These are phyloP conservation scores for Myanophis thanlyinensis DNA, from an alignment of 2,113 vertebrate species.

Conservation along the genomic window DNA sequence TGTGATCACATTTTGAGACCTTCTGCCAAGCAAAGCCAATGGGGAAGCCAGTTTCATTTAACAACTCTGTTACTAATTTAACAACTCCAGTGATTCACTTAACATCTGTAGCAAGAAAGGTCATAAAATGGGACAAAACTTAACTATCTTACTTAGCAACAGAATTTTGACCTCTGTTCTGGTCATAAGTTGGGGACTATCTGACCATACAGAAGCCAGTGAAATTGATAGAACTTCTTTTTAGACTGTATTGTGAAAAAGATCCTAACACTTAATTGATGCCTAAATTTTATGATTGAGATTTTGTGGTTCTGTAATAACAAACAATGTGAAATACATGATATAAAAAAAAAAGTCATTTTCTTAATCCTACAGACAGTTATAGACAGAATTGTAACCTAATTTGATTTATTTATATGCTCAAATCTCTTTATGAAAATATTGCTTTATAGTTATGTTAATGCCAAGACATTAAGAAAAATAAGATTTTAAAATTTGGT, in stretches of 20 bases:
- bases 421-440: neutral
- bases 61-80: neutral
- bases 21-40: neutral
- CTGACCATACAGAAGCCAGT: accelerated
- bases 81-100: neutral
- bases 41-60: neutral
- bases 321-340: constrained; percentile 28
- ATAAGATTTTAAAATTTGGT: neutral
- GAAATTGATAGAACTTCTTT: neutral
- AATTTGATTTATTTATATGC: neutral
- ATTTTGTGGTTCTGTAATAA: constrained; percentile 39
- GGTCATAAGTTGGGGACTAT: neutral
- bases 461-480: neutral
- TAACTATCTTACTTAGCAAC: neutral
- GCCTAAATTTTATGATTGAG: neutral
- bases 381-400: neutral
- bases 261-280: neutral
- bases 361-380: constrained; percentile 30
- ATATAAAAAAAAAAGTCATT: constrained; percentile 55
- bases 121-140: neutral
- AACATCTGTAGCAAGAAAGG: neutral
- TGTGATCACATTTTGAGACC: neutral
- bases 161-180: neutral
- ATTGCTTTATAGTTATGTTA: neutral
- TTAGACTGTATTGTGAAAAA: neutral